These are phyloP conservation scores for Brachylomia viminalis DNA, from an alignment of 2,888 invertebrate genomes.

Conservation along the genomic window DNA sequence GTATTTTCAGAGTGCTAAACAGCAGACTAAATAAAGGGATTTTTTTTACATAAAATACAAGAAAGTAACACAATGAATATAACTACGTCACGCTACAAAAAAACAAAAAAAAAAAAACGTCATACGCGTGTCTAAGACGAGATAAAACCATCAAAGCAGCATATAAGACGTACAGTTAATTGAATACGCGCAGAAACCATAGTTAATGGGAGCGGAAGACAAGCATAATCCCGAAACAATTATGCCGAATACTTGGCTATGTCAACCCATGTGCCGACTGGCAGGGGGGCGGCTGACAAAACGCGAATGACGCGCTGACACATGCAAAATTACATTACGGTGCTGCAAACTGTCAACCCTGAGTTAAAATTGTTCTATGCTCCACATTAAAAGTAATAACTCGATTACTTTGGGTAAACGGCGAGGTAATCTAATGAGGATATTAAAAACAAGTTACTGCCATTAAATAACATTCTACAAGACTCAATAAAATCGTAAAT, in stretches of 20 bases:
- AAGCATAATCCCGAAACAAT: constrained; percentile 65
- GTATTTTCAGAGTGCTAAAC: not conserved
- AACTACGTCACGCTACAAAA: too few species aligned
- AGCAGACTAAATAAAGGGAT: too few species aligned
- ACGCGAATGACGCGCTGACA: constrained; percentile 79
- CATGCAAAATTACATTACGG: constrained; percentile 81
- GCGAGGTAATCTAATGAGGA: constrained; percentile 35
- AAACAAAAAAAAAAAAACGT: not conserved
- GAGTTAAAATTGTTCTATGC: constrained; percentile 59
- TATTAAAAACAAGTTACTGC: constrained; percentile 38
- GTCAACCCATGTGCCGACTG: constrained; percentile 54
- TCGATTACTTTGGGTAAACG: constrained; percentile 42
- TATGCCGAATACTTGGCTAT: constrained; percentile 63
- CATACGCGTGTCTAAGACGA: not conserved
- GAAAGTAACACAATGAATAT: not conserved
- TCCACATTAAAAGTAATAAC: constrained; percentile 54
- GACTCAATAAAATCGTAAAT: too few species aligned
- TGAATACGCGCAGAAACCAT: constrained; percentile 29
- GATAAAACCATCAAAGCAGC: not conserved
- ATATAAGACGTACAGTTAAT: constrained; percentile 4
- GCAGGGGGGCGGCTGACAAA: constrained; percentile 70
- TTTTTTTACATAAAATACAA: too few species aligned
- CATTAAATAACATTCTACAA: too few species aligned
- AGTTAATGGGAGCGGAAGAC: constrained; percentile 36
- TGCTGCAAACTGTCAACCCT: constrained; percentile 61